These are phyloP conservation scores for Pammene fasciana DNA, from an alignment of 2,888 invertebrate genomes.

Conservation along the genomic window DNA sequence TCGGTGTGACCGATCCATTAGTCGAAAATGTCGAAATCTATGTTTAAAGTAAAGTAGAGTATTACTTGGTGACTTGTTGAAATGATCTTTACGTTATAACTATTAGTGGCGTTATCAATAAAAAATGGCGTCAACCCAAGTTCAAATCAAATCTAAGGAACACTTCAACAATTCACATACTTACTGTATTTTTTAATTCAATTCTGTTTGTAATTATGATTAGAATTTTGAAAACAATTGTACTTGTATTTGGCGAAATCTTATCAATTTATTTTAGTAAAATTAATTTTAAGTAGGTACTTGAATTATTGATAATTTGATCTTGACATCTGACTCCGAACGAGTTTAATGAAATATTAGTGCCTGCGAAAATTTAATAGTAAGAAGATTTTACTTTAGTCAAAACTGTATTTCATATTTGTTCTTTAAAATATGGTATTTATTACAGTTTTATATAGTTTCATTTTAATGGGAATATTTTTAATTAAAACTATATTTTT, in stretches of 20 bases:
- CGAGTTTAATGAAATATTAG: slow-evolving; percentile 28
- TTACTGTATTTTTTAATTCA: neutral
- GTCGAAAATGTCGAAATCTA: slow-evolving; percentile 1
- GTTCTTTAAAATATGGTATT: slow-evolving; percentile 33
- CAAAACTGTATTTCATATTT: slow-evolving; percentile 27
- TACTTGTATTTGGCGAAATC: slow-evolving; percentile 24
- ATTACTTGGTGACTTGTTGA: slow-evolving; percentile 1
- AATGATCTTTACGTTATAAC: neutral
- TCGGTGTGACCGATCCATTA: neutral
- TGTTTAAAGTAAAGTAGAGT: neutral
- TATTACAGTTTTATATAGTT: slow-evolving; percentile 72
- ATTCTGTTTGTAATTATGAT: slow-evolving; percentile 22
- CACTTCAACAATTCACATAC: neutral
- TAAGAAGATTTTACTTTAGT: slow-evolving; percentile 34
- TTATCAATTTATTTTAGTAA: slow-evolving; percentile 22
- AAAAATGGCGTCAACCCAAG: neutral
- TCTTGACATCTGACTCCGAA: slow-evolving; percentile 36
- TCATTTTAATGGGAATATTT: slow-evolving; percentile 76
- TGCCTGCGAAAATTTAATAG: slow-evolving; percentile 25
- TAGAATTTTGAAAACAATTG: slow-evolving; percentile 14
- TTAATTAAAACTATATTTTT: slow-evolving; percentile 82
- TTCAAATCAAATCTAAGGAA: neutral
- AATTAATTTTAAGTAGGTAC: slow-evolving; percentile 39
- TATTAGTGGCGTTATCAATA: neutral
- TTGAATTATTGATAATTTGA: slow-evolving; percentile 31